phyloP scores from a whole-genome alignment of 92 coral and sea anemone species.

The Muricea muricata region DNA sequence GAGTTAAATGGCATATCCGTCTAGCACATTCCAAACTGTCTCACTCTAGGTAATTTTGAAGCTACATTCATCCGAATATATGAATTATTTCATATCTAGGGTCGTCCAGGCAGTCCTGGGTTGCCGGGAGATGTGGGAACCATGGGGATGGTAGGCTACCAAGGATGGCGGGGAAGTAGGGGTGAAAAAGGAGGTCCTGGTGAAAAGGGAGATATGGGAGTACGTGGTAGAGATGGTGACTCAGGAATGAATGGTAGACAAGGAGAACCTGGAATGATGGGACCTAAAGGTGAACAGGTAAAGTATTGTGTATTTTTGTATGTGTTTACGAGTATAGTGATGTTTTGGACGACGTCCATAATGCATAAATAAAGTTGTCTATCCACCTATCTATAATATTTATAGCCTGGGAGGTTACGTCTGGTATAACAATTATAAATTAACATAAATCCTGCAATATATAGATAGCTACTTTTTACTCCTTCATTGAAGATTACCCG shows the following conservation, averaged over 20 bases:
- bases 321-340: background rate
- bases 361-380: too few species aligned
- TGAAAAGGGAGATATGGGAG: conserved; percentile 3
- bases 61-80: background rate
- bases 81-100: background rate
- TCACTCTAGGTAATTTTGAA: too few species aligned
- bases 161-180: conserved; percentile 17
- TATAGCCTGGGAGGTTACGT: too few species aligned
- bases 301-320: background rate
- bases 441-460: too few species aligned
- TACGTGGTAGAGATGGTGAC: conserved; percentile 12
- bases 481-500: background rate
- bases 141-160: background rate
- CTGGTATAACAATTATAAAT: too few species aligned
- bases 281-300: conserved; percentile 15
- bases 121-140: background rate
- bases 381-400: too few species aligned
- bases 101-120: background rate
- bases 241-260: background rate
- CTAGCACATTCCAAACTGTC: too few species aligned
- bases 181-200: background rate
- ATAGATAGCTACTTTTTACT: too few species aligned
- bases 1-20: background rate
- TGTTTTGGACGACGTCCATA: too few species aligned
- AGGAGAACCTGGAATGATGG: conserved; percentile 25